Conservation (phyloP, 2,888 invertebrate genomes). For the Rhagophthalmus giganteus region DNA sequence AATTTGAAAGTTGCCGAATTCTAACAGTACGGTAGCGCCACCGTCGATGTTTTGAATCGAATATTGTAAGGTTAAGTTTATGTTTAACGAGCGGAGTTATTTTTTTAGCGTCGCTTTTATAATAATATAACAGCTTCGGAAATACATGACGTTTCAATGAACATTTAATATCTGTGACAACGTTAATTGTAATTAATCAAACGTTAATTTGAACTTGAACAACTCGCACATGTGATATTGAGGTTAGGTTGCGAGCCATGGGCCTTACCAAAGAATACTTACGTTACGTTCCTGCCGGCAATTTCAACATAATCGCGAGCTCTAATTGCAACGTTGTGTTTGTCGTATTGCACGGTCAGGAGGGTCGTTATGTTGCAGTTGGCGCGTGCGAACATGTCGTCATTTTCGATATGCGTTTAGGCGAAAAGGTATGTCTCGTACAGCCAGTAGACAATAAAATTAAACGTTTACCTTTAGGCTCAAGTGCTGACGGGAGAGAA, state of each 20-base stretch:
- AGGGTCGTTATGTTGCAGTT: slow-evolving; percentile 85
- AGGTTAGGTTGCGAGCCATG: slow-evolving; percentile 59
- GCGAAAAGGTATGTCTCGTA: slow-evolving; percentile 67
- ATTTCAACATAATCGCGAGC: slow-evolving; percentile 86
- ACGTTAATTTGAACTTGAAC: no score
- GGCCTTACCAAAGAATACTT: slow-evolving; percentile 94
- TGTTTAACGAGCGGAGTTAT: neutral
- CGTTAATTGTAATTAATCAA: no score
- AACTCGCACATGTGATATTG: no score
- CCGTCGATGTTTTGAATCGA: no score
- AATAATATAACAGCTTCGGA: no score
- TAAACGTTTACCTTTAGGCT: slow-evolving; percentile 58
- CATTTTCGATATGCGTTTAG: slow-evolving; percentile 90
- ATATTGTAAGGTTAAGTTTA: neutral
- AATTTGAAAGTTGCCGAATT: no score
- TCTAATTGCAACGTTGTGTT: slow-evolving; percentile 78
- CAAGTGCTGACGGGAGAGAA: slow-evolving; percentile 80
- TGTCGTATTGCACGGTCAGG: slow-evolving; percentile 73
- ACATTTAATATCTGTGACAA: no score
- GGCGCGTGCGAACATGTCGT: slow-evolving; percentile 92
- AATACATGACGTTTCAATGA: no score
- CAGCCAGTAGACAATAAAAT: neutral
- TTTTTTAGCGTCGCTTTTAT: no score
- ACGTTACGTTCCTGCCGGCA: slow-evolving; percentile 79
- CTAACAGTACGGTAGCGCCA: no score